A percentile compares a stretch with the other conserved stretches of the same genome.
These are phyloP conservation scores for Passer montanus DNA, from an alignment of 2,113 vertebrate genomes.

Conservation along the genomic window DNA sequence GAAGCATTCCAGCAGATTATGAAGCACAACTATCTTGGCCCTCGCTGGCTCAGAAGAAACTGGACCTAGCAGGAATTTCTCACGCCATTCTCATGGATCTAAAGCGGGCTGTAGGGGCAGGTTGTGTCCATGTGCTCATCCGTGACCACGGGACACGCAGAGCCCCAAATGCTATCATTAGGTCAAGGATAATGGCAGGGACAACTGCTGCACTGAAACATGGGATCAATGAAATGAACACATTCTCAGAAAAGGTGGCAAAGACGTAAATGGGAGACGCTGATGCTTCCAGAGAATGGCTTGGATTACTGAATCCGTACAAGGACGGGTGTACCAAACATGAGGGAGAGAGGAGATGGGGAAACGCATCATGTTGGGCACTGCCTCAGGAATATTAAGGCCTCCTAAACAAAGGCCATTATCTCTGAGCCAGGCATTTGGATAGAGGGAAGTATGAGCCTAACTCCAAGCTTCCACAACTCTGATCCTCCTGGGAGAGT, in stretches of 20 bases:
- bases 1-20: constrained; percentile 71
- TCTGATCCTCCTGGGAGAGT: constrained; percentile 17
- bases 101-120: neutral
- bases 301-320: neutral
- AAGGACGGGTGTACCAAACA: neutral
- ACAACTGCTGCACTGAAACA: constrained; percentile 56
- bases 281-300: neutral
- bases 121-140: constrained; percentile 48
- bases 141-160: neutral
- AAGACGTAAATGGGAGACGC: constrained; percentile 36
- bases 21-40: constrained; percentile 66
- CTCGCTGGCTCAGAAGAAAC: constrained; percentile 63
- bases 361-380: neutral
- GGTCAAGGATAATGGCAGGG: constrained; percentile 69
- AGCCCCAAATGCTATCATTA: constrained; percentile 57
- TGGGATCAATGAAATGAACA: constrained; percentile 40
- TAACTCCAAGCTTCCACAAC: neutral
- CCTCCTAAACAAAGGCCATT: neutral
- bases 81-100: constrained; percentile 51
- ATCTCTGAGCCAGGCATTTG: neutral
- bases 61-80: constrained; percentile 66
- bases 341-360: neutral
- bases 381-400: neutral
- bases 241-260: constrained; percentile 50
- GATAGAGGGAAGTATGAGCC: constrained; percentile 7